These are phyloP conservation scores for Montipora foliosa DNA, from an alignment of 64 coral and sea anemone genomes.

Conservation along the genomic window DNA sequence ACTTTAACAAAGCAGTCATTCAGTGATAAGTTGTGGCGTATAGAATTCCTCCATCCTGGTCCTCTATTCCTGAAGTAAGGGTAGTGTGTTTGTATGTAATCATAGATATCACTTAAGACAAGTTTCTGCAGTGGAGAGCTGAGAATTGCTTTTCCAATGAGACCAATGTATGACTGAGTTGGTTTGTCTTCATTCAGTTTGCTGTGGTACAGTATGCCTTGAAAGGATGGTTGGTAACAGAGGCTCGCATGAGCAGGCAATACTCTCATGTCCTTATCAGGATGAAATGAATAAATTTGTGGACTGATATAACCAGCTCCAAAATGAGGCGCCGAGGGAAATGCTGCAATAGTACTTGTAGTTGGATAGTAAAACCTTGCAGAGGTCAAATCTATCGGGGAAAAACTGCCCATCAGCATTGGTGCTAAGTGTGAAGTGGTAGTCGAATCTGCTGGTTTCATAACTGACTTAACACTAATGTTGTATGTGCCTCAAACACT, in stretches of 20 bases:
- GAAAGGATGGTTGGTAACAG: background rate
- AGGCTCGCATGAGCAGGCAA: background rate
- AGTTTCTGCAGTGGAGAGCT: conserved; percentile 75
- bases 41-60: conserved; percentile 72
- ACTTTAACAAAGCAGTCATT: conserved; percentile 80
- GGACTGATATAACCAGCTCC: background rate
- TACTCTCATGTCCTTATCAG: background rate
- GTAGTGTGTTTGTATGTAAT: conserved; percentile 64
- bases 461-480: background rate
- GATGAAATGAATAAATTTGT: background rate
- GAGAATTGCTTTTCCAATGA: conserved; percentile 74
- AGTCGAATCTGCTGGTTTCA: background rate
- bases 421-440: background rate
- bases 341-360: background rate
- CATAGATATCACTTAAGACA: conserved; percentile 71
- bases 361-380: background rate
- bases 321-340: conserved; percentile 1
- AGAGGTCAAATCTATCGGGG: background rate
- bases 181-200: conserved; percentile 62
- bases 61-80: conserved; percentile 76
- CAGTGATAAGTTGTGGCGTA: conserved; percentile 70
- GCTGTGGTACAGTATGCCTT: conserved; percentile 10
- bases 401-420: background rate
- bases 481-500: background rate
- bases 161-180: conserved; percentile 79